Evolutionary conservation across 1,140 invertebrate species (phyloP), one percentile per base, ranked within the genome.

Genomic region (Micrasema minimum): DNA sequence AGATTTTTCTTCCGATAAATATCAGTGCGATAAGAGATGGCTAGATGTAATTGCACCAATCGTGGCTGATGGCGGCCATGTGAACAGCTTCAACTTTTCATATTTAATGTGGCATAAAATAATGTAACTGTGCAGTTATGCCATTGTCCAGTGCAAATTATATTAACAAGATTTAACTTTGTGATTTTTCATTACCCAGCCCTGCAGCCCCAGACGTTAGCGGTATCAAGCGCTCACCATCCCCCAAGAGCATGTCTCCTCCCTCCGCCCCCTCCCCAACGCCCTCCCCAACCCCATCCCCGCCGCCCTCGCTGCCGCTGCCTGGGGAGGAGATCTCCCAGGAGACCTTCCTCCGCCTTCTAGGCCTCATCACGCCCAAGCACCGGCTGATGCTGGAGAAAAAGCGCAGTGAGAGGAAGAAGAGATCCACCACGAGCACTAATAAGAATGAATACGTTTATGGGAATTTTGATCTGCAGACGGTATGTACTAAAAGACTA

Each of bases 361-460:
- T 83, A 37, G 83, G 81, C 23, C 72, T 85, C 11, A 75, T 85
- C 9, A 84, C 82, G 14, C 80, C 77, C 12, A 69, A 72, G 4
- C 82, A 84, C 70, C 82, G 78, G 64, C 81, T 80, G 61, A 55
- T 81, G 4, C 65, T 85, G 45, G 80, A 83, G 48, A 83, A 81
- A 67, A 83, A 81, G 62, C 76, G 80, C 41, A 83, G 76, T 75
- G 83, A 84, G 46, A 79, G 82, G 9, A 79, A 82, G 12, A 84
- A 84, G 72, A 72, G 83, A 48, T 78, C 79, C 7, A 78, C 81
- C 14, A 81, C 79, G 1, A 81, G 75, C 69, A 80, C 81, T 35
- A 84, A 82, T 62, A 80, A 79, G 77, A 83, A 80, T 79, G 82
- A 85, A 16, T 84, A 81, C 62, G 38, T 83, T 5, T 85, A 83